Evolutionary conservation across 2,113 vertebrate species (phyloP).

Genomic region (Tachysurus fulvidraco): DNA sequence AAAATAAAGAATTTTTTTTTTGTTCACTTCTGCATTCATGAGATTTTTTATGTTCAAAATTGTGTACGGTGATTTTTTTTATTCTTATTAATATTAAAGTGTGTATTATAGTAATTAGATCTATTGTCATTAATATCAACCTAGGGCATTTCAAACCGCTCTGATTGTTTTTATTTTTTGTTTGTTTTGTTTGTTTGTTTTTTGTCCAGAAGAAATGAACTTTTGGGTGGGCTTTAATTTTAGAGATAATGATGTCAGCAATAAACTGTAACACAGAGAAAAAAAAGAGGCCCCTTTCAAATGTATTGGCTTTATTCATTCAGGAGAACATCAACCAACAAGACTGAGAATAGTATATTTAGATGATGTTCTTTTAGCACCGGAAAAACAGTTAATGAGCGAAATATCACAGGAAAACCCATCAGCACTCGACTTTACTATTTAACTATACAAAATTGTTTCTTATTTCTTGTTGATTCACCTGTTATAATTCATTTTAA

Average conservation of each 20-base stretch:
- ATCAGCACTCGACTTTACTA: not conserved
- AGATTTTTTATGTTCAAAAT: conserved; percentile 58
- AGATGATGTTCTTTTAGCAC: not conserved
- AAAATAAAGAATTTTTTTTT: conserved; percentile 41
- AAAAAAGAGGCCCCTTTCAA: not conserved
- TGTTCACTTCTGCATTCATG: conserved; percentile 58
- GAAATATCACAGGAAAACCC: not conserved
- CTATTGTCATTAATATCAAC: not conserved
- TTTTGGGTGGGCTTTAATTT: not conserved
- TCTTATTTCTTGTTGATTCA: too few species aligned
- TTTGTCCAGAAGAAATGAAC: not conserved
- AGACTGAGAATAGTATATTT: not conserved
- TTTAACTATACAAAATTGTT: not conserved
- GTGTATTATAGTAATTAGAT: conserved; percentile 37
- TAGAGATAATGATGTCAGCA: not conserved
- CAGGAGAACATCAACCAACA: not conserved
- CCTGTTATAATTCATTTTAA: not conserved
- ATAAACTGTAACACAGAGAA: not conserved
- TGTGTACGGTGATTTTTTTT: conserved; percentile 61
- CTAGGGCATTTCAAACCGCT: not conserved
- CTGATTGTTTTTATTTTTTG: too few species aligned
- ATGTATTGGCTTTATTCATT: not conserved
- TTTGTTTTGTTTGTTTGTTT: too few species aligned
- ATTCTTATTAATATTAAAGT: conserved; percentile 58
- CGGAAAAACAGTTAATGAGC: not conserved